Evolutionary conservation across 2,113 vertebrate species (phyloP), one percentile per base, ranked within the genome.

Genomic region (Callocephalon fimbriatum): DNA sequence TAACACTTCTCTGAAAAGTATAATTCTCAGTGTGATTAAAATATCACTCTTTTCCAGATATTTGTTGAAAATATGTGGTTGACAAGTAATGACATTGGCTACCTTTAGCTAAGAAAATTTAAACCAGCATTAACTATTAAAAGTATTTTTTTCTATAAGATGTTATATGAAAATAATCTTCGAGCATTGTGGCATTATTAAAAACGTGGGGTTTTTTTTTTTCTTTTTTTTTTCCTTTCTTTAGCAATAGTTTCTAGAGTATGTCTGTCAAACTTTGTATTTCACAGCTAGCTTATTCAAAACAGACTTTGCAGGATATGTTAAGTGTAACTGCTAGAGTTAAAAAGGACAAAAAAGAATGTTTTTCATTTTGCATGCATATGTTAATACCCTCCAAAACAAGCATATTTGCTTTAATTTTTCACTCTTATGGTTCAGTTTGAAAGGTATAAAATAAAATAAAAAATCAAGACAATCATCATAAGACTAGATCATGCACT

Each of bases 271-370:
- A 88, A 93, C 81, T 83, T 93, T 21, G 10, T 93, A 86, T 80
- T 93, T 95, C 86, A 90, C 78, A 88, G 47, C 85, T 76, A 62
- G 37, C 26, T 96, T 93, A 96, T 91, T 94, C 72, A 63, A 93
- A 95, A 71, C 74, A 95, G 87, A 88, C 88, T 90, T 90, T 16
- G 45, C 87, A 80, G 59, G 35, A 77, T 73, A 56, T 71, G n/a
- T 80, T 68, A 76, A 96, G 32, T 86, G 27, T 37, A 78, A 81
- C 38, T 91, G 15, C 50, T 79, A 51, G 44, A 68, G 48, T 78
- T 88, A 88, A 47, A 90, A 81, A 76, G 27, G 31, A 48, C 37
- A 88, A 85, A 75, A 73, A 48, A 86, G 22, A 93, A 76, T 42
- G 13, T 58, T 92, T 58, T 92, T 90, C 65, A 40, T 76, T 95